These are phyloP conservation scores for Sitta carolinensis DNA, from an alignment of 2,797 vertebrate species.

Conservation along the genomic window DNA sequence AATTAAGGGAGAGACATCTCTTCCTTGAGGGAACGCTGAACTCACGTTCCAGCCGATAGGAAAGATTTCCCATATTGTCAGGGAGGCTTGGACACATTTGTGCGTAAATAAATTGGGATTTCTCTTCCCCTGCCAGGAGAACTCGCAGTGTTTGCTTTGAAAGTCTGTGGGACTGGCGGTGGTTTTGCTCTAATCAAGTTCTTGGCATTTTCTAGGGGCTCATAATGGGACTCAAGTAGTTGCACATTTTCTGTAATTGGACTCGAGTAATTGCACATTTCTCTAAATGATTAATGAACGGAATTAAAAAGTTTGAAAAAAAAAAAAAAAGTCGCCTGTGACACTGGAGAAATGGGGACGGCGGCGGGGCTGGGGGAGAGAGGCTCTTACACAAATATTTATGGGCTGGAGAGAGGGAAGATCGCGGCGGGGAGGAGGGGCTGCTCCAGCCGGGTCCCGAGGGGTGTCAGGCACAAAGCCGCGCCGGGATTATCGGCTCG, in stretches of 20 bases:
- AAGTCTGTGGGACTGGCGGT: conserved; percentile 51
- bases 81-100: conserved; percentile 66
- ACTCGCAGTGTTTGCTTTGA: conserved; percentile 62
- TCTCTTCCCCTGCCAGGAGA: conserved; percentile 56
- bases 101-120: conserved; percentile 70
- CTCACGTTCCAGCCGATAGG: conserved; percentile 49
- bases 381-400: not conserved
- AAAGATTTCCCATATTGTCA: conserved; percentile 73
- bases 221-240: conserved; percentile 63
- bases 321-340: conserved; percentile 9
- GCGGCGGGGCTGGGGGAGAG: not conserved
- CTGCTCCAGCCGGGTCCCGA: not conserved
- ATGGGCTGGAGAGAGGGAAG: not conserved
- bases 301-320: conserved; percentile 39
- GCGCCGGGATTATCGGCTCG: not conserved
- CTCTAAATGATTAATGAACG: conserved; percentile 61
- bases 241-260: conserved; percentile 66
- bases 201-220: conserved; percentile 62
- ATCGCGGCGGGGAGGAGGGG: accelerated
- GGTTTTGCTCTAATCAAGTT: conserved; percentile 60
- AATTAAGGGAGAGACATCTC: conserved; percentile 73
- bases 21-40: conserved; percentile 69
- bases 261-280: conserved; percentile 64
- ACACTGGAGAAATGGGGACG: not conserved
- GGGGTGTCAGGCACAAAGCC: not conserved